phyloP scores from a whole-genome alignment of 2,113 vertebrate species.

The Thermophis baileyi region DNA sequence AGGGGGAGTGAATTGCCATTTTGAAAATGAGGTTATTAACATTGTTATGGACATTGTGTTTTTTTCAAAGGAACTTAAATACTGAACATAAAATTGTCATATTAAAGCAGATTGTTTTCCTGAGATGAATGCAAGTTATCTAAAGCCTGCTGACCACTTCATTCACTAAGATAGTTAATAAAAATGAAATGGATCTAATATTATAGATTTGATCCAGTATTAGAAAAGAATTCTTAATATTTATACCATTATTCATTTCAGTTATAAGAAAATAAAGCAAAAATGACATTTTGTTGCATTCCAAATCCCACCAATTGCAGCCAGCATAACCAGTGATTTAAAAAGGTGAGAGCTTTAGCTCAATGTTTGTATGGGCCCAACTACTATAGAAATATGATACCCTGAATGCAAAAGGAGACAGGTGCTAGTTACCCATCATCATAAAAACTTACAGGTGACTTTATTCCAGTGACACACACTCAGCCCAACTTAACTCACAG shows the following conservation, averaged over 20 bases:
- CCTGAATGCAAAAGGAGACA: not conserved
- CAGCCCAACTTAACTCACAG: not conserved
- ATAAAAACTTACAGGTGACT: not conserved
- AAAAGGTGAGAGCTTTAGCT: not conserved
- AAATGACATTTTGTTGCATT: not conserved
- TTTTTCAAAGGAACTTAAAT: slow-evolving; percentile 7
- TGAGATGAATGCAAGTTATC: not conserved
- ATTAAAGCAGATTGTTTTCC: not conserved
- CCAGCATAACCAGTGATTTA: not conserved
- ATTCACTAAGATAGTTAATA: not conserved
- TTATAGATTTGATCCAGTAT: not conserved
- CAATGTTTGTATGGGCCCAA: not conserved
- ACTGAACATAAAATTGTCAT: not conserved
- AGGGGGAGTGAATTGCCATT: slow-evolving; percentile 6
- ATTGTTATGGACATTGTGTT: not conserved
- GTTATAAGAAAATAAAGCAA: not conserved
- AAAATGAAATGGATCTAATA: not conserved
- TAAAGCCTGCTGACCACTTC: not conserved
- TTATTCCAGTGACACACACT: not conserved
- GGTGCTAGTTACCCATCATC: not conserved
- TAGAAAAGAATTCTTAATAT: not conserved
- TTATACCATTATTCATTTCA: not conserved
- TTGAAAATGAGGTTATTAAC: slow-evolving; percentile 1
- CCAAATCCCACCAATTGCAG: not conserved
- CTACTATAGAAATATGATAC: not conserved